A percentile compares a stretch with the other conserved stretches of the same genome.
phyloP scores from a whole-genome alignment of 2,888 invertebrate species.

The Pollenia angustigena region DNA sequence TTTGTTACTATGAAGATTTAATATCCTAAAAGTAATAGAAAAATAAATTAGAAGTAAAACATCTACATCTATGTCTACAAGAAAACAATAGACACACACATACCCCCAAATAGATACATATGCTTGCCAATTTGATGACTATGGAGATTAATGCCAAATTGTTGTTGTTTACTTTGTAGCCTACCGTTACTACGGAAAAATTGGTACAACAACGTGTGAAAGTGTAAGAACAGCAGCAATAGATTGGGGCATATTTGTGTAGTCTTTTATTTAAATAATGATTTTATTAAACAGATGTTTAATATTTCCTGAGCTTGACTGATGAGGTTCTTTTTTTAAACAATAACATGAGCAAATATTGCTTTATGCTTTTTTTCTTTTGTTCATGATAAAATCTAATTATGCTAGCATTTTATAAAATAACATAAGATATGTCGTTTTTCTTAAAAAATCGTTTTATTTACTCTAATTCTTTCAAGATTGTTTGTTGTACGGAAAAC shows the following conservation, averaged over 20 bases:
- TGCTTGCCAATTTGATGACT: slow-evolving; percentile 5
- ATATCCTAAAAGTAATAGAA: slow-evolving; percentile 16
- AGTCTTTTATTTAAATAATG: neutral
- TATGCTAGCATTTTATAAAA: too few relatives aligned
- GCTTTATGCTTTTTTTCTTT: neutral
- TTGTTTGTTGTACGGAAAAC: too few relatives aligned
- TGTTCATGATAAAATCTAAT: too few relatives aligned
- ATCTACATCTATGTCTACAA: too few relatives aligned
- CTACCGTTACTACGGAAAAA: neutral
- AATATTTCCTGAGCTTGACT: neutral
- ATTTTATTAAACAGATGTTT: neutral
- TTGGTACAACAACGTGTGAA: neutral
- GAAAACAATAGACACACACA: neutral
- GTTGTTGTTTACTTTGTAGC: neutral
- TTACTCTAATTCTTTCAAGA: too few relatives aligned
- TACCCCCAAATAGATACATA: neutral
- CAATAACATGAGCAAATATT: neutral
- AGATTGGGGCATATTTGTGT: neutral
- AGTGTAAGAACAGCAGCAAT: too few relatives aligned
- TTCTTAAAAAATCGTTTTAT: too few relatives aligned
- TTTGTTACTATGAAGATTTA: neutral
- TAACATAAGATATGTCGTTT: too few relatives aligned
- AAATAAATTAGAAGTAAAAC: slow-evolving; percentile 1
- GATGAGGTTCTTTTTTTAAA: neutral
- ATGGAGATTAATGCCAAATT: neutral